Evolutionary conservation across 2,888 invertebrate species (phyloP).

Genomic region (Galerucella calmariensis): DNA sequence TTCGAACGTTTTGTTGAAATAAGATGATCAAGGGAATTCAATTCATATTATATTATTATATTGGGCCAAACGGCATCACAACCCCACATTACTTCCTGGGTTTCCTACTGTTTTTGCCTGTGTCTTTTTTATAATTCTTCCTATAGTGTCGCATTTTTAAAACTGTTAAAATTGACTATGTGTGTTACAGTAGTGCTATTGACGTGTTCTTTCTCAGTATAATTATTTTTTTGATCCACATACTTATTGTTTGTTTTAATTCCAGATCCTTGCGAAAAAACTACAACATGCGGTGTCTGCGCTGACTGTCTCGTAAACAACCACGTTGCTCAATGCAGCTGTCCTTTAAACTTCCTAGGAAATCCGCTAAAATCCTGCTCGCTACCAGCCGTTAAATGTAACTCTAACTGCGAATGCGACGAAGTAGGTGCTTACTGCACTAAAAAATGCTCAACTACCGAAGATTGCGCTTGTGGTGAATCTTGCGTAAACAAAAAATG

Average conservation of each 20-base stretch:
- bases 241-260: constrained; percentile 37
- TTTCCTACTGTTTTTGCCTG: too few relatives aligned
- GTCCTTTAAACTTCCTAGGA: constrained; percentile 82
- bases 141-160: too few relatives aligned
- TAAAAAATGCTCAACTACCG: constrained; percentile 72
- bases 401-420: constrained; percentile 83
- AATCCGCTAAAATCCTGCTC: constrained; percentile 84
- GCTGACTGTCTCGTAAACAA: constrained; percentile 85
- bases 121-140: too few relatives aligned
- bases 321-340: constrained; percentile 88
- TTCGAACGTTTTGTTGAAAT: too few relatives aligned
- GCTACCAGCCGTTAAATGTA: constrained; percentile 77
- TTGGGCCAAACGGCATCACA: too few relatives aligned
- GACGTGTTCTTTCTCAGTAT: too few relatives aligned
- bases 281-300: constrained; percentile 83
- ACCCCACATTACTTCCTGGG: too few relatives aligned
- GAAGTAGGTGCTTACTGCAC: constrained; percentile 81
- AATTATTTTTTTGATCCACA: background rate
- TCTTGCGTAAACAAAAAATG: constrained; percentile 80
- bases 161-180: too few relatives aligned
- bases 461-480: constrained; percentile 86
- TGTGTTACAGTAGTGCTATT: too few relatives aligned
- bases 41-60: too few relatives aligned
- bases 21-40: too few relatives aligned
- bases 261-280: constrained; percentile 81